A percentile compares a stretch with the other conserved stretches of the same genome.
Evolutionary conservation across 2,888 invertebrate species (phyloP).

Genomic region (Drosophila austrosaltans): DNA sequence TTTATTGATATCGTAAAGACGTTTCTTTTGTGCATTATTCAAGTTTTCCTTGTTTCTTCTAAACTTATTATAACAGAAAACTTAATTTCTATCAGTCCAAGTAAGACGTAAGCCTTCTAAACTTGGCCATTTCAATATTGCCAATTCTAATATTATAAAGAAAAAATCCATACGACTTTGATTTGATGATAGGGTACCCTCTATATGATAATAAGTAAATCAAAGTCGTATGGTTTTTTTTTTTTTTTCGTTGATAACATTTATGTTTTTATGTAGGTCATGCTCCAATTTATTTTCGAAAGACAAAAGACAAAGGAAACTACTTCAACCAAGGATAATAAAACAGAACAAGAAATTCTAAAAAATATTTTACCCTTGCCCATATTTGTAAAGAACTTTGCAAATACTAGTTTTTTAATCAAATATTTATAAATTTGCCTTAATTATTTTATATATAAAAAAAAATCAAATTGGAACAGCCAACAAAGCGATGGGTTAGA

Average conservation of each 20-base stretch:
- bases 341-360: conserved; percentile 6
- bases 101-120: too few relatives aligned
- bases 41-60: too few relatives aligned
- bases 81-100: too few relatives aligned
- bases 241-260: conserved; percentile 20
- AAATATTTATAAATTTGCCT: background rate
- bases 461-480: conserved; percentile 7
- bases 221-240: background rate
- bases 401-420: background rate
- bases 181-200: too few relatives aligned
- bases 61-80: too few relatives aligned
- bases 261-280: conserved; percentile 63
- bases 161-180: too few relatives aligned
- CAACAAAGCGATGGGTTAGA: conserved; percentile 26
- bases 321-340: conserved; percentile 3
- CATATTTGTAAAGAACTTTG: conserved; percentile 21
- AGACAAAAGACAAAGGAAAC: background rate
- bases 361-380: too few relatives aligned
- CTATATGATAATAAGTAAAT: background rate
- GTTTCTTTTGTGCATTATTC: too few relatives aligned
- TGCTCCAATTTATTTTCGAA: conserved; percentile 64
- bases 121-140: too few relatives aligned
- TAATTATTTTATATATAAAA: background rate
- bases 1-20: too few relatives aligned
- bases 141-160: too few relatives aligned